Conservation (phyloP, 2,888 invertebrate species). For the Philereme vetulata region DNA sequence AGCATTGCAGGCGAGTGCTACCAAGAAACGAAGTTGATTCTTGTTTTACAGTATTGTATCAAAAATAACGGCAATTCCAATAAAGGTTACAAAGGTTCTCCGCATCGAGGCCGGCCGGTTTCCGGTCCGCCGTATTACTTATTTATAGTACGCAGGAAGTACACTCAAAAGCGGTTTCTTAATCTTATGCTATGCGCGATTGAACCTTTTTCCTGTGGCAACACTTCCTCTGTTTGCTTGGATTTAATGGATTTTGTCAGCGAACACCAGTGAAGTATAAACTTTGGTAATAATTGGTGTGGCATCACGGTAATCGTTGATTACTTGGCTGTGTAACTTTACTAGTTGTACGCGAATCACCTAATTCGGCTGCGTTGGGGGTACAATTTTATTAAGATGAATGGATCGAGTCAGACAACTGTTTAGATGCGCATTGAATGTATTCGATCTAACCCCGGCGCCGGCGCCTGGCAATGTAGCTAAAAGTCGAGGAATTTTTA, state of each 20-base stretch:
- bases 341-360: no score
- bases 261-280: conserved; percentile 27
- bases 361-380: no score
- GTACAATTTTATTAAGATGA: no score
- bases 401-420: no score
- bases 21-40: no score
- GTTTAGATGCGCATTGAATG: no score
- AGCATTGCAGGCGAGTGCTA: no score
- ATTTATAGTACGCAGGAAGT: conserved; percentile 73
- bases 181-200: conserved; percentile 68
- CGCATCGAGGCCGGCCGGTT: conserved; percentile 59
- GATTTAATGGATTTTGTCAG: conserved; percentile 42
- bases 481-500: no score
- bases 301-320: conserved; percentile 15
- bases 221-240: conserved; percentile 60
- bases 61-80: conserved; percentile 23
- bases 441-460: no score
- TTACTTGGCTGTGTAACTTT: not conserved
- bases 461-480: no score
- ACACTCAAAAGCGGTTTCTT: conserved; percentile 61
- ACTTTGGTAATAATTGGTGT: conserved; percentile 24
- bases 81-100: conserved; percentile 40
- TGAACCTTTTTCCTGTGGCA: conserved; percentile 59
- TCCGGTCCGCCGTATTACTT: conserved; percentile 68
- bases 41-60: not conserved